A percentile compares a stretch with the other conserved stretches of the same genome.
Evolutionary conservation across 1,140 invertebrate species (phyloP).

Genomic region (Nasonia vitripennis): DNA sequence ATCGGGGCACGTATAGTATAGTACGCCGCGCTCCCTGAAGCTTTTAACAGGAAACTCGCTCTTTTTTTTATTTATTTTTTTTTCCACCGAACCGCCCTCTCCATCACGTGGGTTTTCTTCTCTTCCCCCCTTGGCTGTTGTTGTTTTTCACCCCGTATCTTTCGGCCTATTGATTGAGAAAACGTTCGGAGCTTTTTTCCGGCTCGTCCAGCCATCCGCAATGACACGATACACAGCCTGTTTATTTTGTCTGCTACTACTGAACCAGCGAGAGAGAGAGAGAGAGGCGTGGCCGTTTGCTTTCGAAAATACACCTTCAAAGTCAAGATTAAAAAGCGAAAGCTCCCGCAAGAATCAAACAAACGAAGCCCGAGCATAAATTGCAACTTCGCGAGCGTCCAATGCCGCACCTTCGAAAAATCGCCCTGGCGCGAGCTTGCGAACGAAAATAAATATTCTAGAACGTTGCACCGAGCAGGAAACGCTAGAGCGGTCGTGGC

Average conservation of each 20-base stretch:
- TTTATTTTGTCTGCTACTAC: neutral
- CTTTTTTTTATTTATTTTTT: constrained; percentile 14
- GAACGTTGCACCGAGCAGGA: constrained; percentile 2
- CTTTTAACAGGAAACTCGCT: neutral
- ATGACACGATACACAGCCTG: neutral
- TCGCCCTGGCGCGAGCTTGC: neutral
- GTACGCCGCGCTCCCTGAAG: neutral
- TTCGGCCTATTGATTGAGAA: neutral
- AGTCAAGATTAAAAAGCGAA: no score
- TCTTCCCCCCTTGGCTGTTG: neutral
- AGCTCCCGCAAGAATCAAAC: no score
- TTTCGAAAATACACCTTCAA: no score
- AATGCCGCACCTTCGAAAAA: neutral
- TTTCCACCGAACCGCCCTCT: neutral
- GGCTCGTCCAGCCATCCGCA: no score
- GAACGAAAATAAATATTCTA: constrained; percentile 13
- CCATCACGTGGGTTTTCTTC: neutral
- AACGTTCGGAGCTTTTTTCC: neutral
- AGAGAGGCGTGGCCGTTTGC: no score
- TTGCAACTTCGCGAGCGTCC: neutral
- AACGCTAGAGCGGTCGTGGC: neutral
- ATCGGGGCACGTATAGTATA: constrained; percentile 54
- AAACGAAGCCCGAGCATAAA: neutral
- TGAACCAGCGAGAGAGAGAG: neutral
- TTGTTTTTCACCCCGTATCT: no score